A percentile compares a stretch with the other conserved stretches of the same genome.
These are phyloP conservation scores for Acronicta leporina DNA, from an alignment of 2,888 invertebrate genomes.

Conservation along the genomic window DNA sequence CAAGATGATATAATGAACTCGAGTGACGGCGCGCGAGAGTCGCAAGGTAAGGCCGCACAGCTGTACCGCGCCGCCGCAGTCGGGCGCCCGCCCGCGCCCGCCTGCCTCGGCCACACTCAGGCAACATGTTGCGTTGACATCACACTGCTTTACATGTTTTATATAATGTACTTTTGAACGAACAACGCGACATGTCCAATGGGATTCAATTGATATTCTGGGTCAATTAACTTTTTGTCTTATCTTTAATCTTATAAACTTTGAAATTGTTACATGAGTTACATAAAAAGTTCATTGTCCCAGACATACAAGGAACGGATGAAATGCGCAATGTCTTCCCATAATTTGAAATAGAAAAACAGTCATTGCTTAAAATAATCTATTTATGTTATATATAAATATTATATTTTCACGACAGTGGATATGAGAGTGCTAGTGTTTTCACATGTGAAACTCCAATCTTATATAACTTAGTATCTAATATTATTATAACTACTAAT, in stretches of 20 bases:
- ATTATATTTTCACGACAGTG: constrained; percentile 83
- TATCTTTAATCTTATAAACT: not conserved
- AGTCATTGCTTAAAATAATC: constrained; percentile 87
- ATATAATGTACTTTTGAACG: constrained; percentile 32
- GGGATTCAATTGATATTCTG: constrained; percentile 80
- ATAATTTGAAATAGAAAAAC: constrained; percentile 86
- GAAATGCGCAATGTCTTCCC: constrained; percentile 90
- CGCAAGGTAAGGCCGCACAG: constrained; percentile 93
- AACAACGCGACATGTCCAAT: constrained; percentile 76
- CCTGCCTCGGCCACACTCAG: constrained; percentile 56
- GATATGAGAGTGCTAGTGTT: constrained; percentile 89
- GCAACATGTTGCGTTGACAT: constrained; percentile 77
- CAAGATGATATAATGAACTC: constrained; percentile 96
- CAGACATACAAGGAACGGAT: constrained; percentile 87
- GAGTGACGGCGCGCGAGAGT: constrained; percentile 96
- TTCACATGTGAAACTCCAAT: constrained; percentile 89
- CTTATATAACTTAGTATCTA: constrained; percentile 84
- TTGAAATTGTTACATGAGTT: not conserved
- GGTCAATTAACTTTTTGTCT: constrained; percentile 75
- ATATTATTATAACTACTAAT: constrained; percentile 87
- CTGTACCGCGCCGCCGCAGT: constrained; percentile 47
- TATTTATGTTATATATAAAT: constrained; percentile 82
- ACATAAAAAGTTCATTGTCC: constrained; percentile 77
- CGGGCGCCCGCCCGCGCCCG: constrained; percentile 34
- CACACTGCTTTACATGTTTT: constrained; percentile 53